phyloP scores from a whole-genome alignment of 1,140 invertebrate species.

The Bombus affinis region DNA sequence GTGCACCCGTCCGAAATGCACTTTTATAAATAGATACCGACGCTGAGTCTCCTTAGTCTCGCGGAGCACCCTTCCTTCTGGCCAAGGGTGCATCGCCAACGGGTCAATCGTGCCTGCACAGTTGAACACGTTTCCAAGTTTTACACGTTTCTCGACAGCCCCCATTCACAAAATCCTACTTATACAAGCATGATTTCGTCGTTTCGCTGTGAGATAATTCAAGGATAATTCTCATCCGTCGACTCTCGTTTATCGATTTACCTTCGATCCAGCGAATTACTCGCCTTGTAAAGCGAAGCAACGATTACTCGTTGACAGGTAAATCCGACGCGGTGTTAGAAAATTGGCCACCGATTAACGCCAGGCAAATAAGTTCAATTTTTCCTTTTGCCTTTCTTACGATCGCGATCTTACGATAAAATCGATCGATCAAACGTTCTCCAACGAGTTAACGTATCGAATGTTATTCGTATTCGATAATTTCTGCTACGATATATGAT shows the following conservation, averaged over 20 bases:
- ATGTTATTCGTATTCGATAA: too few relatives aligned
- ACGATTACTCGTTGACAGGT: neutral
- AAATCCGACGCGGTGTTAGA: too few relatives aligned
- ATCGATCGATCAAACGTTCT: too few relatives aligned
- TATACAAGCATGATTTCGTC: neutral
- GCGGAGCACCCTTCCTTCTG: neutral
- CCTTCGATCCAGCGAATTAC: neutral
- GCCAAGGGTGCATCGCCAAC: neutral
- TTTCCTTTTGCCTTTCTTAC: too few relatives aligned
- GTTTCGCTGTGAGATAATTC: neutral
- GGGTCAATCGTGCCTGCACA: neutral
- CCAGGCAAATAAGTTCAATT: too few relatives aligned
- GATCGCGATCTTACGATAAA: too few relatives aligned
- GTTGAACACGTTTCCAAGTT: neutral
- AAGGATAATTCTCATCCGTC: neutral
- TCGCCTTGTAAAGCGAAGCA: too few relatives aligned
- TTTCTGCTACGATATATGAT: too few relatives aligned
- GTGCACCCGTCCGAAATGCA: slow-evolving; percentile 62
- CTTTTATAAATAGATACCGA: slow-evolving; percentile 64
- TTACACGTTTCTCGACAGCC: neutral
- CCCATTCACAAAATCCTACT: too few relatives aligned
- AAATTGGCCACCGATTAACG: too few relatives aligned
- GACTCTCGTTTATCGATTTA: neutral
- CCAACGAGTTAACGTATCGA: too few relatives aligned
- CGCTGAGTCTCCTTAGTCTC: slow-evolving; percentile 5